phyloP scores from a whole-genome alignment of 1,140 invertebrate genomes.

The Trigoniulus corallinus region DNA sequence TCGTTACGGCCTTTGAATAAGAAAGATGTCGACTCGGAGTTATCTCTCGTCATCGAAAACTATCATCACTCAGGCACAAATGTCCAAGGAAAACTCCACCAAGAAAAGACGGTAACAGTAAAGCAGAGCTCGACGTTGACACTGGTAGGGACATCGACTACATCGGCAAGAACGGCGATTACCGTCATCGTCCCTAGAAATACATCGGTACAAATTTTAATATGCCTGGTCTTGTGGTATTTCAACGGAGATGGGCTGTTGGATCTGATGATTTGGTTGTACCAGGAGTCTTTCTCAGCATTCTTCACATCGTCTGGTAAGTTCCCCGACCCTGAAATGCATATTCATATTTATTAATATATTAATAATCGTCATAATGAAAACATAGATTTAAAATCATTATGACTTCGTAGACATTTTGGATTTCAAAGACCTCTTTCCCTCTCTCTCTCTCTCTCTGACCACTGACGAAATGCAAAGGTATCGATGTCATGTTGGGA shows the following conservation, averaged over 20 bases:
- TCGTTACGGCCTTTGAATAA: background rate
- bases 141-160: no score
- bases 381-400: background rate
- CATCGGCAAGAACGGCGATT: no score
- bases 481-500: no score
- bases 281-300: constrained; percentile 54
- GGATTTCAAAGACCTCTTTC: background rate
- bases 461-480: no score
- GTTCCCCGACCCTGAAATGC: no score
- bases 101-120: no score
- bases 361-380: no score
- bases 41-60: background rate
- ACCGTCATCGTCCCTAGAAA: no score
- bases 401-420: background rate
- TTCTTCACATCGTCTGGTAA: constrained; percentile 63
- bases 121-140: no score
- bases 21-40: constrained; percentile 1
- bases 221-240: constrained; percentile 76
- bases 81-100: no score
- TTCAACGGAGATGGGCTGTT: constrained; percentile 67
- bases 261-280: constrained; percentile 78
- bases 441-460: background rate
- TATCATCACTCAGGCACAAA: no score
- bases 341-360: background rate
- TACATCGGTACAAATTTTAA: no score